Evolutionary conservation across 2,113 vertebrate species (phyloP).

Genomic region (Equus przewalskii): DNA sequence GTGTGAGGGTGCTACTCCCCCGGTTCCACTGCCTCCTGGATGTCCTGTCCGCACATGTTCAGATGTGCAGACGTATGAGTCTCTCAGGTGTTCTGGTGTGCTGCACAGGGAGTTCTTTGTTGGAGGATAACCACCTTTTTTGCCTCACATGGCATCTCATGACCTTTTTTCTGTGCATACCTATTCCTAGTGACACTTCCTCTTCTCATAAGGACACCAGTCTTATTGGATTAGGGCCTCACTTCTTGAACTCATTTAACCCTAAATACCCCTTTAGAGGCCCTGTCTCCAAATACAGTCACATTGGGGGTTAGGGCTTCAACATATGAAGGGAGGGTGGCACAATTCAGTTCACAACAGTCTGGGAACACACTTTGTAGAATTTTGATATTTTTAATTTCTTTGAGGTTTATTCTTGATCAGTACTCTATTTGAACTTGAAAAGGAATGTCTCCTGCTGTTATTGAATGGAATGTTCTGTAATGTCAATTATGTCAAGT

Average conservation of each 20-base stretch:
- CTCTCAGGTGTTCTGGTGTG: too few species aligned
- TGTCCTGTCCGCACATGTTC: too few species aligned
- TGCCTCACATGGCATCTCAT: neutral
- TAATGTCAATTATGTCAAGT: neutral
- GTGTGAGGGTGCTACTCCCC: too few species aligned
- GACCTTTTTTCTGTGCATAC: neutral
- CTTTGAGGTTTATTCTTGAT: conserved; percentile 26
- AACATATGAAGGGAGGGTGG: neutral
- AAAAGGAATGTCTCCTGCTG: neutral
- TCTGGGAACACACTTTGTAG: neutral
- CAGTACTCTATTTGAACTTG: neutral
- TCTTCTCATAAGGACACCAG: neutral
- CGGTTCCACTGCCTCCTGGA: too few species aligned
- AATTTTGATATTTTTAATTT: neutral
- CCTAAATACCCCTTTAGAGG: neutral
- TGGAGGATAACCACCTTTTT: neutral
- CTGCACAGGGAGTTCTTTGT: too few species aligned
- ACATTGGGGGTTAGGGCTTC: neutral
- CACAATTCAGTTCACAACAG: neutral
- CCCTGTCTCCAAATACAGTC: neutral
- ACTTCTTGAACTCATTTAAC: neutral
- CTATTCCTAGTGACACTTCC: neutral
- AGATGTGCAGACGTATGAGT: too few species aligned
- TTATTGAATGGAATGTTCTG: neutral
- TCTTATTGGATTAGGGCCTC: neutral